phyloP scores from a whole-genome alignment of 2,113 vertebrate genomes.

The Dolichallabes microphthalmus region DNA sequence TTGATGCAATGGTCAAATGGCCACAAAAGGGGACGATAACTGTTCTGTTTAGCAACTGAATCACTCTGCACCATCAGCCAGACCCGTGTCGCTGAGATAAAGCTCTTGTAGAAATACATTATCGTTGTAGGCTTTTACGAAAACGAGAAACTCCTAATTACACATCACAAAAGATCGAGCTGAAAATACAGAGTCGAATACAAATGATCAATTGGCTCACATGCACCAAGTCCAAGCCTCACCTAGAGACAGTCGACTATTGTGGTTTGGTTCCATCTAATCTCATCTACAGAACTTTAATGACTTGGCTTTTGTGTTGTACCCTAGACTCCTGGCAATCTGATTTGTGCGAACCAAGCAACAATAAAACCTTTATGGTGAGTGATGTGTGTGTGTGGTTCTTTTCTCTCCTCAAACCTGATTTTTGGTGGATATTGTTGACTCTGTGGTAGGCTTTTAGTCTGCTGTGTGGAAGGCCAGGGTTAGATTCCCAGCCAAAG shows the following conservation, averaged over 20 bases:
- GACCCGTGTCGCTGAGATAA: not conserved
- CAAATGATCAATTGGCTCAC: not conserved
- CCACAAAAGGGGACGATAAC: slow-evolving; percentile 24
- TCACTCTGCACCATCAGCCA: slow-evolving; percentile 30
- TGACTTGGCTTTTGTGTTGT: not conserved
- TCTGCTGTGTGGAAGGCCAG: no score
- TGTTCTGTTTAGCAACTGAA: slow-evolving; percentile 26
- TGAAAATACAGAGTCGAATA: not conserved
- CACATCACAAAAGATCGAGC: not conserved
- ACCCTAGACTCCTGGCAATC: not conserved
- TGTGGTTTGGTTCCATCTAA: not conserved
- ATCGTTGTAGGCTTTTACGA: not conserved
- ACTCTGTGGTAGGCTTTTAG: no score
- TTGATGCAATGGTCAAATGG: slow-evolving; percentile 38
- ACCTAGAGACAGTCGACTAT: not conserved
- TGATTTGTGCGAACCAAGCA: not conserved
- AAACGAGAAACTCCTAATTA: slow-evolving; percentile 7
- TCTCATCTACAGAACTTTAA: not conserved
- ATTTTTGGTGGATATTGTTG: no score
- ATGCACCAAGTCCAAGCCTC: not conserved
- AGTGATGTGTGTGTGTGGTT: not conserved
- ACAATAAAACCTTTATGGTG: slow-evolving; percentile 7
- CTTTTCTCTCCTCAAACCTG: not conserved
- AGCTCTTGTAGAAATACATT: slow-evolving; percentile 10
- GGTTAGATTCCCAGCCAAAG: no score